Evolutionary conservation across 2,888 invertebrate genomes (phyloP), one percentile per base, ranked within the genome.

Genomic region (Subacronicta megacephala): DNA sequence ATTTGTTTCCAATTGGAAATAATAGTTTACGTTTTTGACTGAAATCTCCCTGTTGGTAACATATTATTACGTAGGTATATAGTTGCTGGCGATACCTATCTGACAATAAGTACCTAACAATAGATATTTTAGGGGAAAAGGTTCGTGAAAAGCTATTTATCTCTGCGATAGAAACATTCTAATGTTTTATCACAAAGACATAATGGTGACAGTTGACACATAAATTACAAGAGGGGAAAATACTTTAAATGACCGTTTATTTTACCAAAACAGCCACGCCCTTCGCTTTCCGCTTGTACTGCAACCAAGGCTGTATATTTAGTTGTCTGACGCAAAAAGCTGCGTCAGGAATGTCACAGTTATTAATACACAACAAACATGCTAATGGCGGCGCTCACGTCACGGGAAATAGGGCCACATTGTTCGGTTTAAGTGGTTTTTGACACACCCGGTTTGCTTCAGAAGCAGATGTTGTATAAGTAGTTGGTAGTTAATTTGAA

Each of bases 351-450:
- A 44, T 62, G 43, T 55, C 50, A 35, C 13, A 43, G 46, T 59
- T 51, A 49, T 51, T 57, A n/a, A 54, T 40, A 42, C 47, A 56
- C 40, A 53, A 54, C 55, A 56, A 51, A 58, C 55, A 50, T 50
- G 52, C 64, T 68, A 70, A 75, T 73, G 62, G 56, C 50, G 17
- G 36, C 31, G 33, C 18, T 15, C 12, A 17, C 35, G 50, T 59
- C 65, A 56, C 50, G 16, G 64, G 51, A 58, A 69, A 64, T 58
- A 59, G 51, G 40, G 40, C 37, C 37, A 50, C 47, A 66, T 72
- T 75, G 64, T 76, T 55, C 47, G 50, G 18, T 44, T 18, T 66
- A 74, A 74, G 77, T 72, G 75, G 59, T 64, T 76, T 69, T 58
- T 66, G 76, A 63, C 68, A 64, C 46, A n/a, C 44, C 49, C 42